Evolutionary conservation across 2,113 vertebrate species (phyloP), one percentile per base, ranked within the genome.

Genomic region (Syngnathus floridae): DNA sequence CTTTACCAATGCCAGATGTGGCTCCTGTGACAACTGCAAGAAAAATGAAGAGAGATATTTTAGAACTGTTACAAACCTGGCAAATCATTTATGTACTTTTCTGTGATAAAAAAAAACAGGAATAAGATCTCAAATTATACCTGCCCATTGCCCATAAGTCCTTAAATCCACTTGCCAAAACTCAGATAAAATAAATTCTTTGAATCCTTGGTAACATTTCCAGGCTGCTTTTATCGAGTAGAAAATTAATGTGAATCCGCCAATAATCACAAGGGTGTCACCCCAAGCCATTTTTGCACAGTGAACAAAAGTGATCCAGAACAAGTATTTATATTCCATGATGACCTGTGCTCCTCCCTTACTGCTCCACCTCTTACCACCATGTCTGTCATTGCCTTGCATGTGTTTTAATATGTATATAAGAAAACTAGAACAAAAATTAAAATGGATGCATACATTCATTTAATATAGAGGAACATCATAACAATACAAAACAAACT

Each of bases 21-120:
- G 92, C 89, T 35, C 92, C 92, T 1, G 92, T 93, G 16, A 93
- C 87, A 80, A 92, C 92, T 93, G 67, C 17, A 63, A 19, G 11
- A 75, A 4, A 77, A 37, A 62, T 43, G 22, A 69, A 9, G 48
- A 71, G 5, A 61, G 2, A 48, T 10, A 6, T 56, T 22, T 19
- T 5, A 45, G 1, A 5, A 60, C 38, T 61, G 7, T 14, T 41
- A 2, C 5, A 8, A 16, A 7, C 22, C 21, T 22, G 9, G n/a
- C 2, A 19, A n/a, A 59, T 2, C 1, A 5, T 59, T 59, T 38
- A 5, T 17, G 13, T 46, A 12, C 43, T 45, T 14, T 45, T 13
- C 13, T 1, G 45, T 48, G 46, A 19, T 7, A 7, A 48, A 48
- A 48, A 16, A 8, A 19, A 48, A 48, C 5, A 8, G 38, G 5